phyloP scores from a whole-genome alignment of 2,888 invertebrate species.

The Drosophila parthenogenetica region DNA sequence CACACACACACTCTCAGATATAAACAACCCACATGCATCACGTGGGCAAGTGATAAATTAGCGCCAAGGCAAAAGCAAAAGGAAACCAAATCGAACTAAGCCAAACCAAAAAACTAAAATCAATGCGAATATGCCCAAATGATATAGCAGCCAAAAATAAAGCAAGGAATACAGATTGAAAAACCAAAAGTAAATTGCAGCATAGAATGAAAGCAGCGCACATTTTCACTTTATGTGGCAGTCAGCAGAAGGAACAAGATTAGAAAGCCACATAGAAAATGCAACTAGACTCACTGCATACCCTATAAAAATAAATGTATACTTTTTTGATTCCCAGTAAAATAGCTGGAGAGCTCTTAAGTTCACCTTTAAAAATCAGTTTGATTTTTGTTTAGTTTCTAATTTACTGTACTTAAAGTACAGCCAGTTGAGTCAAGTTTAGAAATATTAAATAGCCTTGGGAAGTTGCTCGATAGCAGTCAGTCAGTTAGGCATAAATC shows the following conservation, averaged over 20 bases:
- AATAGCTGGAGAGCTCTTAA: not conserved
- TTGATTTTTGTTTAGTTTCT: too few relatives aligned
- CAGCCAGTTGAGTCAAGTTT: too few relatives aligned
- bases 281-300: constrained; percentile 19
- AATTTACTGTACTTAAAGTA: too few relatives aligned
- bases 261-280: constrained; percentile 35
- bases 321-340: too few relatives aligned
- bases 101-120: constrained; percentile 42
- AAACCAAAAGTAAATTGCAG: constrained; percentile 46
- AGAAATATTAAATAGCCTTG: too few relatives aligned
- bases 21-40: constrained; percentile 57
- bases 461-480: too few relatives aligned
- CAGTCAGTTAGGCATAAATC: too few relatives aligned
- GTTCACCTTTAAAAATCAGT: too few relatives aligned
- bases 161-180: constrained; percentile 22
- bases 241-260: constrained; percentile 37
- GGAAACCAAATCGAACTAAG: not conserved
- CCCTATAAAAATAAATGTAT: constrained; percentile 16
- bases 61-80: constrained; percentile 26
- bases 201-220: constrained; percentile 48
- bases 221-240: constrained; percentile 70
- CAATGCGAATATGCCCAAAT: constrained; percentile 63
- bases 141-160: constrained; percentile 40
- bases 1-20: constrained; percentile 34
- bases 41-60: constrained; percentile 74